Base-by-base conservation (phyloP, 1,140 invertebrate species). In the Danaus melanippus region DNA sequence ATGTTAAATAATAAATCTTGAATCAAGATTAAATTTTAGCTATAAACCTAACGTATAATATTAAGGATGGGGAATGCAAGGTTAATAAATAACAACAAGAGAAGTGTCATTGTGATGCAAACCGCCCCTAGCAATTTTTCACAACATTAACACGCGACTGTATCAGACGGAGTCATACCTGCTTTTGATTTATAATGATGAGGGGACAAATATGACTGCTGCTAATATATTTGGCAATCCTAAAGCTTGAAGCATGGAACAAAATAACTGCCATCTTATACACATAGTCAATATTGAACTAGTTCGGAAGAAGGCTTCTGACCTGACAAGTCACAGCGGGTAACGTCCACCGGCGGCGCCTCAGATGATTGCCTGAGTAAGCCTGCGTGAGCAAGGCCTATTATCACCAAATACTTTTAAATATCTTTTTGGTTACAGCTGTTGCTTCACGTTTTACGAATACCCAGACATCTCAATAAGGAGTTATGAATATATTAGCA, bases 101-200 rank as follows among this genome's bases (percentile, higher is more conserved):
- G 40, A 40, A 12, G 21, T 32, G 53, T 49, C 43, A 46, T 66
- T 65, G 2, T 32, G 2, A 65, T 55, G 48, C 56, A 60, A 71
- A 71, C 61, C 60, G 46, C 51, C 67, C 70, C 69, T 62, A 68
- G 58, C 51, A 71, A 73, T 54, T 64, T 57, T 64, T 62, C 59
- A 50, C 66, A 66, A 58, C 58, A 60, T 71, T 71, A 67, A 78
- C 70, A 74, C 67, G 61, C 64, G 67, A 74, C 69, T 81, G 78
- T 71, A 53, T 62, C 53, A 67, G 75, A 82, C 76, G 64, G 67
- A 71, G 67, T 63, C 68, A 62, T 80, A 82, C 76, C 81, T 86
- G 83, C 76, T 63, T 79, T 82, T 86, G 80, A 86, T 84, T 86
- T 86, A 86, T 82, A 83, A 78, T 73, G 67, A 79, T 72, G 54